Evolutionary conservation across 1,140 invertebrate species (phyloP), one percentile per base, ranked within the genome.

Genomic region (Calliopsis andreniformis): DNA sequence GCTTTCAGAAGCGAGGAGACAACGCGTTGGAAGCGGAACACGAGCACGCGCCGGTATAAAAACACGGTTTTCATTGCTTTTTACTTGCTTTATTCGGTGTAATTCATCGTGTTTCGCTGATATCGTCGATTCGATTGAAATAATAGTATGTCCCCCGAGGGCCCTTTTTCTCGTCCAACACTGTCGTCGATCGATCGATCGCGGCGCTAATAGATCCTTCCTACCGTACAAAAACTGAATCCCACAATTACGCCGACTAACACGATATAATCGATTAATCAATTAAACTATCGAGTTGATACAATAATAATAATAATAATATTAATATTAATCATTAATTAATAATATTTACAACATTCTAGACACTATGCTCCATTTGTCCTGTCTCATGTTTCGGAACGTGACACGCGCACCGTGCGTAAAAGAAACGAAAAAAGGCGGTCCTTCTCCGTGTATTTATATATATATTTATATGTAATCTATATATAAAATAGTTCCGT

Each of bases 341-440:
- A 89, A 88, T 89, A 88, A 88, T 90, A 89, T 89, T 69, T 89
- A 89, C 89, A 90, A 87, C 76, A 71, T 85, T 80, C 79, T 89
- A 87, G 45, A 84, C 61, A 35, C 79, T 87, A 88, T 85, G 6
- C n/a, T 28, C 51, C 35, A 3, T 67, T 84, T 86, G 61, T 87
- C 62, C 80, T 88, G 49, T 84, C 62, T 86, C 83, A 86, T 84
- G 78, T 66, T 85, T 3, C 69, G 75, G 80, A 80, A 84, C 81
- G 80, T 86, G 77, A 87, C 82, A 82, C 72, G 78, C 80, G 80
- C 64, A 35, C 23, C 25, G 49, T n/a, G 42, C 23, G 43, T 43
- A 43, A 51, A 72, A 71, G 7, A 35, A 53, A 68, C 32, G 49
- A 49, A 35, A 39, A 56, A 69, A 70, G 25, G 20, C 14, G 62